These are phyloP conservation scores for Melospiza melodia DNA, from an alignment of 2,113 vertebrate genomes.

Conservation along the genomic window DNA sequence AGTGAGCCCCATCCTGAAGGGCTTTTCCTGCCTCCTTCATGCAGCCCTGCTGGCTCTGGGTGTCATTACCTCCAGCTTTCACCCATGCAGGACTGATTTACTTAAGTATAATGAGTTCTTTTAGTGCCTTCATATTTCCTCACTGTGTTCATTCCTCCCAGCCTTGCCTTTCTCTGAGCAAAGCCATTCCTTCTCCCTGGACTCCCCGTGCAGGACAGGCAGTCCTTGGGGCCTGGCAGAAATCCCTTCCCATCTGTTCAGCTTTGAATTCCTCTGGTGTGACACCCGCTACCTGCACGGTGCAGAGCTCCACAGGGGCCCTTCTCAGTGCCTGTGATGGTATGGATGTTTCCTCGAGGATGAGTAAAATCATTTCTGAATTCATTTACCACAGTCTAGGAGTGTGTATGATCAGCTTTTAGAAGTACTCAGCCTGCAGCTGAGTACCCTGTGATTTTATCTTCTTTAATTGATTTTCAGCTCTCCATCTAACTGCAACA, in stretches of 20 bases:
- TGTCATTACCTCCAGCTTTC: background rate
- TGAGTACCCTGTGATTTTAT: slow-evolving; percentile 12
- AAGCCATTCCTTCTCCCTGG: background rate
- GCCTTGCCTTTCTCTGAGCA: background rate
- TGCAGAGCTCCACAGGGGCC: background rate
- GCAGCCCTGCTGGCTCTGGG: background rate
- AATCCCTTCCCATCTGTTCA: background rate
- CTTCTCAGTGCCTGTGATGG: background rate
- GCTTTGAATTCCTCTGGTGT: background rate
- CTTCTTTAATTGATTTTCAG: slow-evolving; percentile 24
- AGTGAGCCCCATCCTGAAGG: background rate
- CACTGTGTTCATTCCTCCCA: background rate
- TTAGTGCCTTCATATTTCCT: background rate
- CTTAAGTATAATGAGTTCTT: background rate
- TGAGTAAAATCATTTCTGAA: background rate
- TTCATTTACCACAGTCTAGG: background rate
- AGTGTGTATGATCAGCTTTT: background rate
- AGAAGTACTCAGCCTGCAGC: background rate
- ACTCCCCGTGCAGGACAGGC: background rate
- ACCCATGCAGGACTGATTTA: background rate
- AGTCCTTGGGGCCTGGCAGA: background rate
- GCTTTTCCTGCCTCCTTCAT: background rate
- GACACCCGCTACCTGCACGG: fast-evolving
- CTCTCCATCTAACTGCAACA: background rate
- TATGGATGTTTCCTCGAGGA: fast-evolving